Conservation (phyloP, 64 coral and sea anemone species). For the Exaiptasia diaphana region DNA sequence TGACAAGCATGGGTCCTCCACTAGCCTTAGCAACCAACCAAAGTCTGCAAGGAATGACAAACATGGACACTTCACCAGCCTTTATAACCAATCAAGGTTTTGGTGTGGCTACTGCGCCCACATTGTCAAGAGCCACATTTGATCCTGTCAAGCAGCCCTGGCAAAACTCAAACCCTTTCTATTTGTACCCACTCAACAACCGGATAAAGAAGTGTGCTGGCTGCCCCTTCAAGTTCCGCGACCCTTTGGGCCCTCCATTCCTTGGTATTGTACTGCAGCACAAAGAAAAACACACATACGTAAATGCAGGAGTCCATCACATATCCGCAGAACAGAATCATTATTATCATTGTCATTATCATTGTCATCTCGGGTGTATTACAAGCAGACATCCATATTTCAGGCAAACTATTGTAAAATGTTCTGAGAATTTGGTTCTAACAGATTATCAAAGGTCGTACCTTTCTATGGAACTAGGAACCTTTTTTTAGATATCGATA, state of each 20-base stretch:
- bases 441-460: too few species aligned
- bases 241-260: constrained; percentile 18
- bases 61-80: too few species aligned
- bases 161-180: constrained; percentile 26
- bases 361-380: constrained; percentile 5
- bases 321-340: neutral
- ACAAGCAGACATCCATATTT: constrained; percentile 13
- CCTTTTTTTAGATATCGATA: too few species aligned
- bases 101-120: neutral
- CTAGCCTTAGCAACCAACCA: too few species aligned
- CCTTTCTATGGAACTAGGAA: too few species aligned
- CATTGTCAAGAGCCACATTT: neutral
- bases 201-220: constrained; percentile 34
- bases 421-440: too few species aligned
- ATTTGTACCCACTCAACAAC: neutral
- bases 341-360: constrained; percentile 34
- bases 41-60: too few species aligned
- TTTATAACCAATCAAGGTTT: constrained; percentile 39
- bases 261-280: constrained; percentile 15
- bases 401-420: too few species aligned
- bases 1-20: neutral
- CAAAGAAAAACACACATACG: neutral
- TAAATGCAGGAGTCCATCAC: neutral
- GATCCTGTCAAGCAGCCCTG: constrained; percentile 4
- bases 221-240: constrained; percentile 18